These are phyloP conservation scores for Phortica variegata DNA, from an alignment of 1,140 invertebrate genomes.

Conservation along the genomic window DNA sequence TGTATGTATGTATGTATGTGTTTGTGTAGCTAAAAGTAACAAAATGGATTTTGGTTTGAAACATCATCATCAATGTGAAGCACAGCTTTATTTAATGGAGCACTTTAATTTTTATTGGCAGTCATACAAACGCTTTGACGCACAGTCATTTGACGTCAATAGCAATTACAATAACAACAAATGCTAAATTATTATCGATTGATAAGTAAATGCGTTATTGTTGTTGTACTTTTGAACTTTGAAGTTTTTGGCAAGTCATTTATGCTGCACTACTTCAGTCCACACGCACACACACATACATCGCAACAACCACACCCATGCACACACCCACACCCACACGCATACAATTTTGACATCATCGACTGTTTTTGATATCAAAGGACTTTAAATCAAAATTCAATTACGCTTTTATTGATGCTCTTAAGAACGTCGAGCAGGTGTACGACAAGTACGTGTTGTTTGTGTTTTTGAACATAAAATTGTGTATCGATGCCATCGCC, in stretches of 20 bases:
- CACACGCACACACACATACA: too few species aligned
- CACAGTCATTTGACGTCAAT: too few species aligned
- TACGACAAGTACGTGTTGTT: too few species aligned
- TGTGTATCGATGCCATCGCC: too few species aligned
- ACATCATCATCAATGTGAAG: slow-evolving; percentile 34
- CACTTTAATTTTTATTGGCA: slow-evolving; percentile 21
- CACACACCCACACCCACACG: slow-evolving; percentile 14
- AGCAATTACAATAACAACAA: too few species aligned
- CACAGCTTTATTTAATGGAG: slow-evolving; percentile 37
- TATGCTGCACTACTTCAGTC: too few species aligned
- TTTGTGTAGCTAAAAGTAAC: too few species aligned
- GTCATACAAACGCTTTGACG: too few species aligned
- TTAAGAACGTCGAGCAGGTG: slow-evolving; percentile 24
- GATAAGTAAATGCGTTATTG: not conserved
- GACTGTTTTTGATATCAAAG: slow-evolving; percentile 40
- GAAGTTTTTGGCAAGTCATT: slow-evolving; percentile 14
- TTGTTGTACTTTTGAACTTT: not conserved
- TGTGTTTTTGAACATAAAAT: too few species aligned
- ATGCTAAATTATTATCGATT: too few species aligned
- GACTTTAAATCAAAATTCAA: slow-evolving; percentile 51
- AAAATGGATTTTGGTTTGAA: not conserved
- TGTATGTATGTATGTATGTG: too few species aligned
- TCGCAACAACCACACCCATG: too few species aligned
- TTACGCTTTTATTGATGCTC: slow-evolving; percentile 37
- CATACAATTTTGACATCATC: slow-evolving; percentile 13